phyloP scores from a whole-genome alignment of 1,140 invertebrate species.

The Bombus sylvicola region DNA sequence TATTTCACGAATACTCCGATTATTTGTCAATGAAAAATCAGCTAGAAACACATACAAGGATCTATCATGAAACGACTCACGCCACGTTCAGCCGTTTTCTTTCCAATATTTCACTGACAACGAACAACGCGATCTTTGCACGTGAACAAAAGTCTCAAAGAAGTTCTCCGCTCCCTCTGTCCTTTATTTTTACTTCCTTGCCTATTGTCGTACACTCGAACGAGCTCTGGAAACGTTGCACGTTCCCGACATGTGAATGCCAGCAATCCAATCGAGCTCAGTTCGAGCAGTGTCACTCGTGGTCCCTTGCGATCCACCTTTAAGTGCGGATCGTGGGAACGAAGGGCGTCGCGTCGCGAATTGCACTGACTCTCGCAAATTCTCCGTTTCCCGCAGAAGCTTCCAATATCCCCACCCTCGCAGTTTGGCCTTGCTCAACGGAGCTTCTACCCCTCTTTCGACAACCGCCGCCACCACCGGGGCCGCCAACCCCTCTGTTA shows the following conservation, averaged over 20 bases:
- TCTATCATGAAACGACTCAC: background rate
- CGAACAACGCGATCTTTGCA: background rate
- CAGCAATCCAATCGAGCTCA: background rate
- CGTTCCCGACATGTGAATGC: conserved; percentile 19
- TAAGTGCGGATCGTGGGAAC: conserved; percentile 56
- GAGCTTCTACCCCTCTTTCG: conserved; percentile 64
- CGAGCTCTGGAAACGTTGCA: background rate
- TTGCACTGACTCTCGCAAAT: conserved; percentile 76
- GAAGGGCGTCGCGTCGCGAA: conserved; percentile 75
- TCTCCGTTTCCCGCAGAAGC: conserved; percentile 74
- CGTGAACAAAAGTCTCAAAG: background rate
- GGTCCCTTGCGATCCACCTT: conserved; percentile 44
- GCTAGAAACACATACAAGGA: background rate
- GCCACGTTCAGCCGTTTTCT: background rate
- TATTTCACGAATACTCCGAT: background rate
- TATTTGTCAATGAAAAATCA: no score
- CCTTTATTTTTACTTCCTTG: background rate
- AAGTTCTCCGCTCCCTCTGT: background rate
- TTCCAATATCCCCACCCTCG: conserved; percentile 61
- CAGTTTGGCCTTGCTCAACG: conserved; percentile 53
- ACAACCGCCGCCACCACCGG: conserved; percentile 47
- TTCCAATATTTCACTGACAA: background rate
- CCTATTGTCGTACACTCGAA: conserved; percentile 25
- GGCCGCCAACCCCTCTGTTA: conserved; percentile 52
- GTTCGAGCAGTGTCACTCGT: conserved; percentile 7